Base-by-base conservation (phyloP, 2,888 invertebrate genomes). In the Diplolepis rosae region DNA sequence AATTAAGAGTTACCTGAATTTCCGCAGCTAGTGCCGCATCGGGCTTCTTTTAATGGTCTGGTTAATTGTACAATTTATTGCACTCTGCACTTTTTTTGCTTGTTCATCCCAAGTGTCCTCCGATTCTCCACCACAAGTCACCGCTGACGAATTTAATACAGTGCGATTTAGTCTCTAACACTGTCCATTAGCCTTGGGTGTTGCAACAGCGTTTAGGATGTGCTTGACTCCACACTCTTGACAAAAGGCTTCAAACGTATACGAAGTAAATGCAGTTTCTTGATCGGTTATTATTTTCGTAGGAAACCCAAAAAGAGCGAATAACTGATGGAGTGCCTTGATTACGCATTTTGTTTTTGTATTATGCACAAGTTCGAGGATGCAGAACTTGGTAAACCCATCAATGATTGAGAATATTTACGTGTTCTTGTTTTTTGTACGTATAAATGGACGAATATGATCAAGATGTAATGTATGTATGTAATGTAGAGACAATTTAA, bases 211-310 rank as follows among this genome's bases (percentile, higher is more conserved):
- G 68, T 82, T 83, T 22, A 68, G 18, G 80, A 82, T 51, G 39
- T 84, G 84, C 28, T 79, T 77, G n/a, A 85, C 79, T 9, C 76
- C 78, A 42, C 83, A 77, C n/a, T 82, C 77, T 5, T 71, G 52
- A 70, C 86, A 88, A 71, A 83, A 88, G 6, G 74, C 71, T 66
- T 80, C 72, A 68, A 89, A 89, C n/a, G n/a, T n/a, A n/a, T n/a
- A n/a, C n/a, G 1, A 65, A 0, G 87, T 89, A 68, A 87, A 89
- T n/a, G 79, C 78, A 15, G 84, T 82, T 15, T 88, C 88, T 32
- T 83, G 71, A 70, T 89, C 89, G 1, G 82, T 82, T 13, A 89
- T 83, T 28, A 88, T 74, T 22, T 80, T 69, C 1, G 70, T 76
- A 28, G 82, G 80, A 5, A 74, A 75, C 0, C 86, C 84, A 74